phyloP scores from a whole-genome alignment of 2,797 vertebrate species.

The Tangara arthus region DNA sequence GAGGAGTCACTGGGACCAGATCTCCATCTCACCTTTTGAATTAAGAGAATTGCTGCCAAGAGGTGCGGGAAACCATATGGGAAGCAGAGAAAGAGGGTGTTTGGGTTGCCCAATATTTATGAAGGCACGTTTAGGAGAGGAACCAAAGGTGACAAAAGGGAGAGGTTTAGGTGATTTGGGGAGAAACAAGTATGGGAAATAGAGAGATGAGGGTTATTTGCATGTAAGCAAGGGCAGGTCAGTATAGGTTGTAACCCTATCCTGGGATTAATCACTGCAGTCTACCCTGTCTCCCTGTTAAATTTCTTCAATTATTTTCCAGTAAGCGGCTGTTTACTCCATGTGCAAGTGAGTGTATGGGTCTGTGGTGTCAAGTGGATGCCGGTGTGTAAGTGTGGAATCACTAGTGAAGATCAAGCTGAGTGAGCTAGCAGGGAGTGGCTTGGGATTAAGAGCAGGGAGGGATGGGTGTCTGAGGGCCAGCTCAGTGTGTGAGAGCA shows the following conservation, averaged over 20 bases:
- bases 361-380: background rate
- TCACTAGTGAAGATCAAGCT: background rate
- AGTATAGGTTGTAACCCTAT: fast-evolving
- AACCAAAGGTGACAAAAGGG: background rate
- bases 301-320: background rate
- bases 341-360: fast-evolving
- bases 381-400: fast-evolving
- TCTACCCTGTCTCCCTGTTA: background rate
- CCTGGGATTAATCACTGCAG: background rate
- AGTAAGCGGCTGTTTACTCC: background rate
- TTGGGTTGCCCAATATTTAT: background rate
- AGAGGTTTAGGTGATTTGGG: background rate
- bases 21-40: background rate
- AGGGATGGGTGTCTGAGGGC: background rate
- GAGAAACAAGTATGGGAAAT: background rate
- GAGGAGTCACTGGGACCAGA: background rate
- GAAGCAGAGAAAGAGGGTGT: background rate
- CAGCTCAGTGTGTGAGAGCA: background rate
- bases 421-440: fast-evolving
- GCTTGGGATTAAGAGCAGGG: fast-evolving
- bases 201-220: background rate
- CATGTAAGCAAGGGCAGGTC: background rate
- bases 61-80: background rate
- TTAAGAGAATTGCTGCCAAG: background rate
- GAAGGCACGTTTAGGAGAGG: background rate